Percentiles rank a stretch among this genome's conserved stretches.
Evolutionary conservation across 2,888 invertebrate species (phyloP).

Genomic region (Papilio elwesi): DNA sequence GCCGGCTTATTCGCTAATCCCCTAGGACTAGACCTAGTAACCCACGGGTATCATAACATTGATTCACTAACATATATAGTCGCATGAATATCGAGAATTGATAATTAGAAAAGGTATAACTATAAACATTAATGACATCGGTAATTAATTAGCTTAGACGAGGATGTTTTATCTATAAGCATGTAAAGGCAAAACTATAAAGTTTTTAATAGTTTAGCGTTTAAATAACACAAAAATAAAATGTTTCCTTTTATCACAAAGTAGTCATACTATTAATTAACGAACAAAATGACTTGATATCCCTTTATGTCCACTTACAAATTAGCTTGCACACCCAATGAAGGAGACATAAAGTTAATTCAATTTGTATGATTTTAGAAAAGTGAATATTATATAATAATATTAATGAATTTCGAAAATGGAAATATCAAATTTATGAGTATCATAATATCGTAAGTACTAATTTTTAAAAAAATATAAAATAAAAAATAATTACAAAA

Average conservation of each 20-base stretch:
- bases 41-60: constrained; percentile 30
- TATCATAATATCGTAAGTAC: constrained; percentile 12
- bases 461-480: neutral
- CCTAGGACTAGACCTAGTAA: constrained; percentile 25
- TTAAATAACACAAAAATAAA: constrained; percentile 13
- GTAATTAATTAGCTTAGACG: constrained; percentile 18
- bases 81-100: constrained; percentile 28
- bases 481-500: neutral
- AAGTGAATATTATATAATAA: constrained; percentile 13
- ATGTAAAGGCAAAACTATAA: constrained; percentile 36
- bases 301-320: constrained; percentile 20
- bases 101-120: constrained; percentile 15
- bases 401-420: constrained; percentile 2
- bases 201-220: constrained; percentile 28
- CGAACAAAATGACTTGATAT: constrained; percentile 22
- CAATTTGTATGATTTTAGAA: neutral
- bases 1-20: constrained; percentile 34
- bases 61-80: constrained; percentile 22
- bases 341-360: constrained; percentile 3
- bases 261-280: constrained; percentile 16
- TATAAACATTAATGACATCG: constrained; percentile 7
- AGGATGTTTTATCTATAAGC: constrained; percentile 33
- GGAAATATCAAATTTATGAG: neutral
- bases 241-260: constrained; percentile 13
- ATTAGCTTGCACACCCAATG: constrained; percentile 25